phyloP scores from a whole-genome alignment of 2,888 invertebrate species.

The Pseudanteris insignis region DNA sequence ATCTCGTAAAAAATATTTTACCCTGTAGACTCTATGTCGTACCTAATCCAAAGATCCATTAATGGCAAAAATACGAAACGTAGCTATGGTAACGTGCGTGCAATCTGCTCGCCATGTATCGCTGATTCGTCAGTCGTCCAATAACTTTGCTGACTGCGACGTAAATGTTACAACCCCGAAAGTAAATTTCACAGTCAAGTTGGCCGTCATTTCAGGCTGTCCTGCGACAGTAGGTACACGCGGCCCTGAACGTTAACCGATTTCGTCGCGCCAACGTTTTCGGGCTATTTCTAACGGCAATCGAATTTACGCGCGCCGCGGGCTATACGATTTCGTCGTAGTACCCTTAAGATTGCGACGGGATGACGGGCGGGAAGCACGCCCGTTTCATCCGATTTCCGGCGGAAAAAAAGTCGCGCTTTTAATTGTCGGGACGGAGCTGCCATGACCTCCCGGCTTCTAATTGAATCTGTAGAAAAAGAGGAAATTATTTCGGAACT shows the following conservation, averaged over 20 bases:
- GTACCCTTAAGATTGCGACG: slow-evolving; percentile 21
- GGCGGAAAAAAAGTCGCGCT: slow-evolving; percentile 29
- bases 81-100: slow-evolving; percentile 29
- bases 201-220: slow-evolving; percentile 27
- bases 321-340: slow-evolving; percentile 15
- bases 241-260: slow-evolving; percentile 36
- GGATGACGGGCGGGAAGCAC: slow-evolving; percentile 38
- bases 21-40: no score
- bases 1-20: no score
- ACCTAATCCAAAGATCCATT: no score
- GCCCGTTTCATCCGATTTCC: slow-evolving; percentile 45
- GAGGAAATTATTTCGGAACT: slow-evolving; percentile 33
- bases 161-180: slow-evolving; percentile 51
- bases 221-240: slow-evolving; percentile 13
- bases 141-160: slow-evolving; percentile 47
- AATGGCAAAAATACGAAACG: no score
- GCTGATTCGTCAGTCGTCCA: slow-evolving; percentile 49
- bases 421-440: slow-evolving; percentile 17
- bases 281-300: slow-evolving; percentile 19
- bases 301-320: slow-evolving; percentile 33
- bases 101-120: slow-evolving; percentile 51
- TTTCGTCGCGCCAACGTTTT: slow-evolving; percentile 36
- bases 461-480: slow-evolving; percentile 35
- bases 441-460: slow-evolving; percentile 4
- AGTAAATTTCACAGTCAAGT: slow-evolving; percentile 56